Conservation (phyloP, 2,797 vertebrate species). For the Hoplostethus atlanticus region DNA sequence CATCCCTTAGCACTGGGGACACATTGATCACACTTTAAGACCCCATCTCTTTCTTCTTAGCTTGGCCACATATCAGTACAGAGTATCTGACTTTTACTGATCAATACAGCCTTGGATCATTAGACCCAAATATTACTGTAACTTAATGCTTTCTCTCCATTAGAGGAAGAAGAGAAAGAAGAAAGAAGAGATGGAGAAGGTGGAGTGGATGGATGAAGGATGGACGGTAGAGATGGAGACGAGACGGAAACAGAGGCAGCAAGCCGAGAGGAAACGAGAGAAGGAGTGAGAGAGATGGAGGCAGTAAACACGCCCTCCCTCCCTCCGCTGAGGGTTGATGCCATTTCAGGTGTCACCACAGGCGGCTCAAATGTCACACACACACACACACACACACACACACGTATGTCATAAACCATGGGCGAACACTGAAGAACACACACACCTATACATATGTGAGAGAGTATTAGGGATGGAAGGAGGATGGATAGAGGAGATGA, state of each 20-base stretch:
- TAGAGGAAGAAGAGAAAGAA: no score
- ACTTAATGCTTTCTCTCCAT: no score
- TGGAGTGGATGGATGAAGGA: no score
- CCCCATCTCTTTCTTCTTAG: neutral
- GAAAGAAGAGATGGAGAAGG: no score
- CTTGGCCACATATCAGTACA: neutral
- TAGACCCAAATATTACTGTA: no score
- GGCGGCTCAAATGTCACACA: conserved; percentile 49
- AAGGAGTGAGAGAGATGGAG: conserved; percentile 19
- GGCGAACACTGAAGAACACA: no score
- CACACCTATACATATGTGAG: no score
- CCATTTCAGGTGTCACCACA: conserved; percentile 30
- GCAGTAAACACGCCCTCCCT: conserved; percentile 11
- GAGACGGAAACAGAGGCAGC: neutral
- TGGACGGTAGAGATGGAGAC: no score
- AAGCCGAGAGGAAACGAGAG: neutral
- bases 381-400: neutral
- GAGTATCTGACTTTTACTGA: neutral
- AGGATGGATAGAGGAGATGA: no score
- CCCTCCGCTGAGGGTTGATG: neutral
- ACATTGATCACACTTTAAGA: neutral
- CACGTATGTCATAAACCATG: neutral
- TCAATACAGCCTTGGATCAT: neutral
- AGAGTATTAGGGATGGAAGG: no score
- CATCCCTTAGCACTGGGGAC: neutral